Conservation (phyloP, 2,888 invertebrate species). For the Hirtodrosophila histrioides region DNA sequence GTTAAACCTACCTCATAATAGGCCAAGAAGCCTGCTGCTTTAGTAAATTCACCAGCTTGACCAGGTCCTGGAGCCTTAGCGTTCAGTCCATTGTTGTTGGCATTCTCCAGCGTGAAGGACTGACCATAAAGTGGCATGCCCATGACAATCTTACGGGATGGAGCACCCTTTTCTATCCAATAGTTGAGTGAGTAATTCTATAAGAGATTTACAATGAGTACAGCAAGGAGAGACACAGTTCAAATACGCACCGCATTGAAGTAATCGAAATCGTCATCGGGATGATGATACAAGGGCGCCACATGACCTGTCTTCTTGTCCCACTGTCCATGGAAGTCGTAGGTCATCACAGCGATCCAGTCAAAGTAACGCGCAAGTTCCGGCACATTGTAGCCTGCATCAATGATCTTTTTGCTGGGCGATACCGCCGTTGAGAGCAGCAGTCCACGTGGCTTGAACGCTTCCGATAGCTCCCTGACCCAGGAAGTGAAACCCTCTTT, state of each 20-base stretch:
- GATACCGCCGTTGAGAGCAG: conserved; percentile 93
- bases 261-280: conserved; percentile 91
- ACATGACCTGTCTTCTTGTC: conserved; percentile 96
- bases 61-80: conserved; percentile 91
- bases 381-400: conserved; percentile 93
- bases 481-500: conserved; percentile 91
- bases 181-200: conserved; percentile 94
- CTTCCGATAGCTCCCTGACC: conserved; percentile 89
- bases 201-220: background rate
- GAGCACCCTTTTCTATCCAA: conserved; percentile 94
- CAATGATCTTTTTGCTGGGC: conserved; percentile 94
- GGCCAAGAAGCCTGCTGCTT: conserved; percentile 93
- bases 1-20: conserved; percentile 90
- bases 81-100: conserved; percentile 88
- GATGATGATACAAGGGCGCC: conserved; percentile 92
- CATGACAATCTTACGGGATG: conserved; percentile 92
- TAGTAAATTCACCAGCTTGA: conserved; percentile 92
- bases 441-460: conserved; percentile 88
- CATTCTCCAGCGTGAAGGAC: conserved; percentile 89
- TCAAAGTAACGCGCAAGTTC: conserved; percentile 90
- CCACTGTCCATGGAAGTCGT: conserved; percentile 96
- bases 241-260: conserved; percentile 90
- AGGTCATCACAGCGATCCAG: conserved; percentile 97
- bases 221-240: conserved; percentile 86
- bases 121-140: conserved; percentile 96